Conservation (phyloP, 2,113 vertebrate species). For the Notarius quadriscutis region DNA sequence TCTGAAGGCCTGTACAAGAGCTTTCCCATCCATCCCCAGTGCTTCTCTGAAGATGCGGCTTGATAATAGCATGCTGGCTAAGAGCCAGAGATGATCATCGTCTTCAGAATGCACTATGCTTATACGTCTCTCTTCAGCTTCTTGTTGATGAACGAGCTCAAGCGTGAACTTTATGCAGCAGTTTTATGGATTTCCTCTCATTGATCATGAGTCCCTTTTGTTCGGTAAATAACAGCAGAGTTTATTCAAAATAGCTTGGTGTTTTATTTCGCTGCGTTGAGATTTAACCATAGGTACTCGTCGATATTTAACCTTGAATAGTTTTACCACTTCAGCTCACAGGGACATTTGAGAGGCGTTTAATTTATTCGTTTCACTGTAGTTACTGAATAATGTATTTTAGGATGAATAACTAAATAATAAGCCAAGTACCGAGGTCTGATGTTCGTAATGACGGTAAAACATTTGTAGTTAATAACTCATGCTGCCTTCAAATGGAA, state of each 20-base stretch:
- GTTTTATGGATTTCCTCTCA: constrained; percentile 10
- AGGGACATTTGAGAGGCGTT: neutral
- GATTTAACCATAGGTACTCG: neutral
- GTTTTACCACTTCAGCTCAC: neutral
- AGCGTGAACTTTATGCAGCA: constrained; percentile 13
- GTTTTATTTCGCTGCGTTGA: constrained; percentile 1
- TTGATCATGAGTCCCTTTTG: constrained; percentile 8
- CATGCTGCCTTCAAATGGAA: neutral
- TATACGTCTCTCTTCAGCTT: constrained; percentile 13
- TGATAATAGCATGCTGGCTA: constrained; percentile 71
- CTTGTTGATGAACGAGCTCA: constrained; percentile 2
- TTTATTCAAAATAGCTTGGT: constrained; percentile 12
- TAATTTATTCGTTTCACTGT: neutral
- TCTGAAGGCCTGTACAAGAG: constrained; percentile 71
- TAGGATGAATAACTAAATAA: neutral
- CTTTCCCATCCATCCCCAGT: constrained; percentile 69
- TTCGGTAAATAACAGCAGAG: constrained; percentile 15
- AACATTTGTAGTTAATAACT: neutral
- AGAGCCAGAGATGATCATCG: constrained; percentile 59
- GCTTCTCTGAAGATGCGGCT: constrained; percentile 63
- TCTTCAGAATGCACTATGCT: constrained; percentile 54
- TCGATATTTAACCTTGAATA: neutral
- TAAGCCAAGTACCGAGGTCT: too few species aligned
- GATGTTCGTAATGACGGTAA: neutral
- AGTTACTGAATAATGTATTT: neutral